Evolutionary conservation across 1,140 invertebrate species (phyloP).

Genomic region (Pseudomyrmex pallidus): DNA sequence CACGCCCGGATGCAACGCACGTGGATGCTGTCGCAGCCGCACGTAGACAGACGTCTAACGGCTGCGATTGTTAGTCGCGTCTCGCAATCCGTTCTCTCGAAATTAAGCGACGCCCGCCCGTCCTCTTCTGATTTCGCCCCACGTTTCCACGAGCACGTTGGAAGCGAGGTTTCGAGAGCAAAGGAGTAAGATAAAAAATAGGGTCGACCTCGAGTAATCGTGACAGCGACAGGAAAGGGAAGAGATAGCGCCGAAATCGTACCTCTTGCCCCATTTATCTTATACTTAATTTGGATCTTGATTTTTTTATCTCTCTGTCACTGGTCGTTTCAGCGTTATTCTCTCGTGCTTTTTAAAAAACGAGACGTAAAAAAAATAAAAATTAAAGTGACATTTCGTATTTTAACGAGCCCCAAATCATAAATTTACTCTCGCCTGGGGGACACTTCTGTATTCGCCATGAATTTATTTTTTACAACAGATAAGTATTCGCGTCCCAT

Average conservation of each 20-base stretch:
- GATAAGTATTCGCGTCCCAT: not conserved
- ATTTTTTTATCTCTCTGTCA: not conserved
- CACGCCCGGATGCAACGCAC: not conserved
- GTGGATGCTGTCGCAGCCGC: not conserved
- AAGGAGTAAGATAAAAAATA: slow-evolving; percentile 4
- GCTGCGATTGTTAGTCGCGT: slow-evolving; percentile 54
- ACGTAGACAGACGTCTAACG: slow-evolving; percentile 27
- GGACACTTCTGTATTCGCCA: not conserved
- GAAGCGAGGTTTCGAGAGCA: not conserved
- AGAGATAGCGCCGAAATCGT: not conserved
- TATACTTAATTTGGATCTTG: not conserved
- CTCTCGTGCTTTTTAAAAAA: not conserved
- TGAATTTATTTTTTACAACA: slow-evolving; percentile 38
- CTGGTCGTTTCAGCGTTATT: not conserved
- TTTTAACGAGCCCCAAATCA: not conserved
- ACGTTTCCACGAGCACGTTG: not conserved
- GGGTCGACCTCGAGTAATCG: not conserved
- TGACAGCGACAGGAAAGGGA: not conserved
- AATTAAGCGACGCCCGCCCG: slow-evolving; percentile 64
- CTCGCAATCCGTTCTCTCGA: slow-evolving; percentile 46
- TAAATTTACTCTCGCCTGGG: not conserved
- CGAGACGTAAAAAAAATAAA: not conserved
- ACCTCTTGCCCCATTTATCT: not conserved
- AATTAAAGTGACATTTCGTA: not conserved
- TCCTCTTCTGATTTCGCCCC: slow-evolving; percentile 12